Evolutionary conservation across 37 sponge, comb jelly and placozoan genomes (phyloP).

Genomic region (Bolinopsis microptera): DNA sequence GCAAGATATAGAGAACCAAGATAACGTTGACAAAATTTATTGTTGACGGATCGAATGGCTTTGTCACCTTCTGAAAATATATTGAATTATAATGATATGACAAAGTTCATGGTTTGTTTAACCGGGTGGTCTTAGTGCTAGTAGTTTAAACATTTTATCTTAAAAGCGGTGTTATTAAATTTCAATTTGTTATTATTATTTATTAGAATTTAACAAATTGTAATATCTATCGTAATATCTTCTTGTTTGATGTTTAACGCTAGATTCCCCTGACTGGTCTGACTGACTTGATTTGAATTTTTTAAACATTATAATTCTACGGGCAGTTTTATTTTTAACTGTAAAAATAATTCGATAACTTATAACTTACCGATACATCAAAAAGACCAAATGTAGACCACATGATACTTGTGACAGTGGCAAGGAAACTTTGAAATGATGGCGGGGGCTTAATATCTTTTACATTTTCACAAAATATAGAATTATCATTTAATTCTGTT

Average conservation of each 20-base stretch:
- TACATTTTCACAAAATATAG: not conserved
- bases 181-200: not conserved
- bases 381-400: not conserved
- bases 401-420: not conserved
- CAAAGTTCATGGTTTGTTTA: too few species aligned
- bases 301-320: not conserved
- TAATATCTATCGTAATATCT: too few species aligned
- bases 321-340: not conserved
- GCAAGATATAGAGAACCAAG: not conserved
- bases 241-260: too few species aligned
- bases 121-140: too few species aligned
- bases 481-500: not conserved
- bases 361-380: not conserved
- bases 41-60: not conserved
- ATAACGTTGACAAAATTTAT: not conserved
- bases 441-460: not conserved
- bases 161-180: not conserved
- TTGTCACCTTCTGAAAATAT: not conserved
- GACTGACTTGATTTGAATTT: too few species aligned
- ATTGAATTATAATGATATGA: too few species aligned
- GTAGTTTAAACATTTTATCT: too few species aligned
- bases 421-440: not conserved
- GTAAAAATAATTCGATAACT: too few species aligned
- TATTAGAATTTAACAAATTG: too few species aligned
- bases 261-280: too few species aligned